A percentile compares a stretch with the other conserved stretches of the same genome.
Conservation (phyloP, 1,140 invertebrate species). For the Hypothenemus hampei region DNA sequence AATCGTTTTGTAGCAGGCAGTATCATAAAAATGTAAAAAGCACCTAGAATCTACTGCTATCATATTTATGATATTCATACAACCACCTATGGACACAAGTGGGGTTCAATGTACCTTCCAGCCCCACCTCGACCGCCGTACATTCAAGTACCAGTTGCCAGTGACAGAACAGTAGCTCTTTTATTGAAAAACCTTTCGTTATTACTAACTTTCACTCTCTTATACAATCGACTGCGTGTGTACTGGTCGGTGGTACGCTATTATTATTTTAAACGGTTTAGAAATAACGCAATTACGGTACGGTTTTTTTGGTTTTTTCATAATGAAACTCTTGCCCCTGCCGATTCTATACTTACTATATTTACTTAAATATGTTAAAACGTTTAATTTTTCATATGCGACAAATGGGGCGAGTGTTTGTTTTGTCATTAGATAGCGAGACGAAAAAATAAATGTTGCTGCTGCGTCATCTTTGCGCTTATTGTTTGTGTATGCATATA, state of each 20-base stretch:
- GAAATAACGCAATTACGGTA: not conserved
- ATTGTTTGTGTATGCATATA: not conserved
- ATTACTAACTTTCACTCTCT: constrained; percentile 23
- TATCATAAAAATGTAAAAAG: not conserved
- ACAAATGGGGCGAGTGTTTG: not conserved
- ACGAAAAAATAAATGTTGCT: too few relatives aligned
- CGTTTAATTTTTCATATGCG: not conserved
- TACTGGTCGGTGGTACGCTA: not conserved
- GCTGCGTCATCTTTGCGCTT: not conserved
- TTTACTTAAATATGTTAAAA: not conserved
- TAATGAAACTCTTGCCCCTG: not conserved
- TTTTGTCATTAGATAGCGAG: too few relatives aligned
- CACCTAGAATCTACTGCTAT: too few relatives aligned
- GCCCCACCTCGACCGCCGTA: constrained; percentile 17
- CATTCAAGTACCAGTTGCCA: constrained; percentile 21
- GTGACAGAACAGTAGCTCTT: constrained; percentile 22
- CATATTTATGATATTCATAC: constrained; percentile 13
- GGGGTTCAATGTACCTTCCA: constrained; percentile 14
- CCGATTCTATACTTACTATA: not conserved
- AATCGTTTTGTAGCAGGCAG: too few relatives aligned
- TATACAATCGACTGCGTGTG: constrained; percentile 5
- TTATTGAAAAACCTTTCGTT: constrained; percentile 24
- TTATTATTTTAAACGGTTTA: constrained; percentile 4
- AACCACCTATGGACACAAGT: constrained; percentile 13
- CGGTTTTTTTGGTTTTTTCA: too few relatives aligned